Base-by-base conservation (phyloP, 2,113 vertebrate species). In the Macquaria australasica region DNA sequence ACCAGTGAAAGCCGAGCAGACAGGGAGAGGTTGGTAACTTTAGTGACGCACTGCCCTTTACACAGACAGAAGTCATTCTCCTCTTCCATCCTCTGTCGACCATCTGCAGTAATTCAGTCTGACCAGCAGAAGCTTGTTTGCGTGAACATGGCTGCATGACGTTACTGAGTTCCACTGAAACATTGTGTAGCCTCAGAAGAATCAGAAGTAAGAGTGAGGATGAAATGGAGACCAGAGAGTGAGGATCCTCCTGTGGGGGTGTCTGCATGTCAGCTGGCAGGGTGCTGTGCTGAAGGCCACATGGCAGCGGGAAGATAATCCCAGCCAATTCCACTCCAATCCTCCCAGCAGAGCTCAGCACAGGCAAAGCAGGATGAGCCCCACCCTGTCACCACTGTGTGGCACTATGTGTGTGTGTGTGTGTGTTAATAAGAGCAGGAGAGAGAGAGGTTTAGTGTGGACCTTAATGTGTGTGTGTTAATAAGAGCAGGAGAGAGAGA, bases 241-340 rank as follows among this genome's bases (percentile, higher is more conserved):
- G 34, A 34, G 34, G 34, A 34, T 34, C 58, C 37, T 67, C 23
- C 56, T 43, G 78, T 79, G 85, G 71, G 78, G 63, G 88, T 83
- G 87, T 87, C 70, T 87, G 59, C n/a, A 37, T 67, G 81, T 69
- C 62, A 50, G 53, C 77, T 82, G 45, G 66, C 81, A 18, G 31
- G 53, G 68, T 53, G 56, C 69, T 79, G 87, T 81, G 84, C 58
- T 80, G 80, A 84, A 71, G 71, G 86, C 77, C 84, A 87, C 90
- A 85, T 78, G 81, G 87, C 77, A 62, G 82, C 2, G 37, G 62
- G 88, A 67, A 81, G 28, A 31, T 87, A 82, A 90, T 90, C 88
- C 79, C 21, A 50, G 81, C 79, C 77, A 80, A 84, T 86, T 89
- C 81, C 79, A 67, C 73, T 84, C n/a, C 83, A 91, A 91, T 92